Conservation (phyloP, 1,140 invertebrate species). For the Amyelois transitella region DNA sequence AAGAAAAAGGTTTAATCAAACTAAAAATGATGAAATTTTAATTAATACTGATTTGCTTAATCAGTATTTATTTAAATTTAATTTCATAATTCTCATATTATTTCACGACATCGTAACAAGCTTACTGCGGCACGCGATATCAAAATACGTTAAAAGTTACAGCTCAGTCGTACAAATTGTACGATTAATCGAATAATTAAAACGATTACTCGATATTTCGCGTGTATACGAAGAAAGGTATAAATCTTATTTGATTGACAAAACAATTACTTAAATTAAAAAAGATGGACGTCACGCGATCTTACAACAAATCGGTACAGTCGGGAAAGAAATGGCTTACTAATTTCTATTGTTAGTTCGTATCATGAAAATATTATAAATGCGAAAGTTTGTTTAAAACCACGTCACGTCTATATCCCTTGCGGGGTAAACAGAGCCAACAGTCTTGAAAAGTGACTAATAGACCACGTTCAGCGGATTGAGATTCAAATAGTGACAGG, state of each 20-base stretch:
- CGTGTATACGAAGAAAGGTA: slow-evolving; percentile 13
- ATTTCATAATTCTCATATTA: not conserved
- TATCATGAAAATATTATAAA: too few relatives aligned
- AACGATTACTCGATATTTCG: slow-evolving; percentile 6
- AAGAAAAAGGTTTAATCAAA: not conserved
- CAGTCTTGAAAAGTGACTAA: too few relatives aligned
- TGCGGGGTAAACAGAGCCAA: too few relatives aligned
- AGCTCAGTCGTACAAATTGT: slow-evolving; percentile 1
- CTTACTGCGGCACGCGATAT: not conserved
- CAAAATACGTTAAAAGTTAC: not conserved
- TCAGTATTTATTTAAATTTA: not conserved
- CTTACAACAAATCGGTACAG: not conserved
- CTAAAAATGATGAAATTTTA: too few relatives aligned
- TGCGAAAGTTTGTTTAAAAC: too few relatives aligned
- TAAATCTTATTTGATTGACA: slow-evolving; percentile 19
- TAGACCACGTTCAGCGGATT: too few relatives aligned
- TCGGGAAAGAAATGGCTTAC: not conserved
- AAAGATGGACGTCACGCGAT: slow-evolving; percentile 18
- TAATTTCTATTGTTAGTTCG: too few relatives aligned
- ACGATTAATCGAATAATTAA: slow-evolving; percentile 1
- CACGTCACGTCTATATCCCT: too few relatives aligned
- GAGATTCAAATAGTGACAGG: too few relatives aligned
- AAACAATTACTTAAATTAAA: slow-evolving; percentile 25
- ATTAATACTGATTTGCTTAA: too few relatives aligned
- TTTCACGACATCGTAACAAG: not conserved